Conservation (phyloP, 2,888 invertebrate genomes). For the Folsomia candida region DNA sequence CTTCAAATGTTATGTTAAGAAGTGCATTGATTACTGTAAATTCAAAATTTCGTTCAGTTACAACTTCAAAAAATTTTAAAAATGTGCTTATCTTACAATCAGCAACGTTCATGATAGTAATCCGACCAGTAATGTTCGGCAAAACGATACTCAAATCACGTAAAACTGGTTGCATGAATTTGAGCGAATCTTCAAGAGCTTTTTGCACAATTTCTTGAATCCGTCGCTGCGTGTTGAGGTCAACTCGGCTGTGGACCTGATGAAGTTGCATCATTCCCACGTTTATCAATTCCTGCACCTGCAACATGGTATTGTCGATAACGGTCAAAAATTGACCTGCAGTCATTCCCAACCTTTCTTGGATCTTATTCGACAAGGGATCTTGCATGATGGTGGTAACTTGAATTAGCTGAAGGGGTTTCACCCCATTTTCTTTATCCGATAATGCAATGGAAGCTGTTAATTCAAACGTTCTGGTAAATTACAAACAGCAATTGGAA, state of each 20-base stretch:
- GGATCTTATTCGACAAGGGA: slow-evolving; percentile 24
- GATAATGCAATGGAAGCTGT: too few relatives aligned
- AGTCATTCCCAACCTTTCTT: slow-evolving; percentile 15
- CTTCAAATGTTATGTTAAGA: neutral
- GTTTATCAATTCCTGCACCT: slow-evolving; percentile 2
- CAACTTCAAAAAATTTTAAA: too few relatives aligned
- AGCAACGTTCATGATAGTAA: neutral
- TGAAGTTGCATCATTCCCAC: slow-evolving; percentile 7
- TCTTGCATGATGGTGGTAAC: slow-evolving; percentile 9
- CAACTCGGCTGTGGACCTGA: neutral
- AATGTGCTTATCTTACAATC: neutral
- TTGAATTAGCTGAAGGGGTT: slow-evolving; percentile 2
- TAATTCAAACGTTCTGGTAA: too few relatives aligned
- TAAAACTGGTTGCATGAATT: neutral
- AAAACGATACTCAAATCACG: neutral
- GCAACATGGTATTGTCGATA: slow-evolving; percentile 10
- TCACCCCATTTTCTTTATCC: too few relatives aligned
- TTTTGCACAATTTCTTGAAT: neutral
- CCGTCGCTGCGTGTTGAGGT: neutral
- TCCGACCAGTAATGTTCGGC: neutral
- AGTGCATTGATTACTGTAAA: neutral
- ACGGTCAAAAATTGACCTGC: slow-evolving; percentile 17
- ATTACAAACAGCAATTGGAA: neutral
- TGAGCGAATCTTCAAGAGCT: neutral
- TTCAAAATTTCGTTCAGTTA: too few relatives aligned